These are phyloP conservation scores for Stratiolaelaps scimitus DNA, from an alignment of 1,140 invertebrate genomes.

Conservation along the genomic window DNA sequence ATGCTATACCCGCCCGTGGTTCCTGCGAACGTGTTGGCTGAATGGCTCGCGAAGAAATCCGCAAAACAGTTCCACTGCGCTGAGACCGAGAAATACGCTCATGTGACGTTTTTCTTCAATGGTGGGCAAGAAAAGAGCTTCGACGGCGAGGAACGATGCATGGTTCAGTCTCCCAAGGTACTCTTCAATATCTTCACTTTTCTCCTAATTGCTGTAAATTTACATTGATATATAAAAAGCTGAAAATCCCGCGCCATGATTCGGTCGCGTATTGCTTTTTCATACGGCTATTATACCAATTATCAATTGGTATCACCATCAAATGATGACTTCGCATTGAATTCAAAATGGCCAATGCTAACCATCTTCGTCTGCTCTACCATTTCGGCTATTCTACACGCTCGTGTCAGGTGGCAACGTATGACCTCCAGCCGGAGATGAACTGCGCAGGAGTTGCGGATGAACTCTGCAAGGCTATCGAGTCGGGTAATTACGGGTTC, in stretches of 20 bases:
- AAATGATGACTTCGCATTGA: background rate
- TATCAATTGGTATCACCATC: no score
- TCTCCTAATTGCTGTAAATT: no score
- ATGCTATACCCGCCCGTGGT: constrained; percentile 42
- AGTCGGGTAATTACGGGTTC: constrained; percentile 42
- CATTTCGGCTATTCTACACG: no score
- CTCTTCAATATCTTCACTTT: no score
- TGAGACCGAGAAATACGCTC: constrained; percentile 47
- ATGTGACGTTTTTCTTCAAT: constrained; percentile 47
- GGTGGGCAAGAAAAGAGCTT: constrained; percentile 44
- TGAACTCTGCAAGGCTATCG: constrained; percentile 43
- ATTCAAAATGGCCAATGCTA: background rate
- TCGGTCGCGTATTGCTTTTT: no score
- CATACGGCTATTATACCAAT: no score
- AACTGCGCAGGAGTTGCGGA: constrained; percentile 42
- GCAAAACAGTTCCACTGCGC: constrained; percentile 44
- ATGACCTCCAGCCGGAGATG: constrained; percentile 46
- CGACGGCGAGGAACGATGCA: constrained; percentile 41
- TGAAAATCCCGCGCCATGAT: background rate
- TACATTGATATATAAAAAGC: no score
- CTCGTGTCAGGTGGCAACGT: constrained; percentile 39
- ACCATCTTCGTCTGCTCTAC: background rate
- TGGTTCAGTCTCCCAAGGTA: constrained; percentile 46
- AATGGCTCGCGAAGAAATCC: constrained; percentile 41
- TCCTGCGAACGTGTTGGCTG: constrained; percentile 44